These are phyloP conservation scores for Prenolepis imparis DNA, from an alignment of 2,888 invertebrate species.

Conservation along the genomic window DNA sequence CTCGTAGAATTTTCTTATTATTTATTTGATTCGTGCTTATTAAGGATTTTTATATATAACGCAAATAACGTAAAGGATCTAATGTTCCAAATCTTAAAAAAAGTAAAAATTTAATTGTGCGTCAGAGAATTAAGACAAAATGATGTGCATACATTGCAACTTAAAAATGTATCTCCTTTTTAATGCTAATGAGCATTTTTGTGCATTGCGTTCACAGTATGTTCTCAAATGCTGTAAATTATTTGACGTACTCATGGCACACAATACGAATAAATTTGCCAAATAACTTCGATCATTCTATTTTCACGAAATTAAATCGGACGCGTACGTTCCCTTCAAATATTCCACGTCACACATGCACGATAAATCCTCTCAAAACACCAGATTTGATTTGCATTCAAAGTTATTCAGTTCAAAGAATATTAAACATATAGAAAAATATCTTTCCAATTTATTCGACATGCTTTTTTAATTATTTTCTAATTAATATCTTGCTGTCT, in stretches of 20 bases:
- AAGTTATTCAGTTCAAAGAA: conserved; percentile 27
- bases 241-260: conserved; percentile 16
- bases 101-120: background rate
- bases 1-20: conserved; percentile 3
- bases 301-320: conserved; percentile 50
- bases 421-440: background rate
- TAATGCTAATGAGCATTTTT: conserved; percentile 20
- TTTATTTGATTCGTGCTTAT: background rate
- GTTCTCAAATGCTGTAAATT: conserved; percentile 24
- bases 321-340: conserved; percentile 27
- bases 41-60: background rate
- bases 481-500: background rate
- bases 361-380: conserved; percentile 28
- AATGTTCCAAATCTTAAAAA: background rate
- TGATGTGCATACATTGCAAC: background rate
- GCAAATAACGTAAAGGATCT: background rate
- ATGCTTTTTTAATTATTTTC: background rate
- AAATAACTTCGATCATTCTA: conserved; percentile 36
- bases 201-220: conserved; percentile 6
- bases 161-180: background rate
- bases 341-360: conserved; percentile 27
- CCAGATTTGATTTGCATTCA: conserved; percentile 28
- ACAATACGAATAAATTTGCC: conserved; percentile 41
- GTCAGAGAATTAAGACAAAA: background rate
- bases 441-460: background rate